These are phyloP conservation scores for Chaetophractus vellerosus DNA, from an alignment of 2,797 vertebrate species.

Conservation along the genomic window DNA sequence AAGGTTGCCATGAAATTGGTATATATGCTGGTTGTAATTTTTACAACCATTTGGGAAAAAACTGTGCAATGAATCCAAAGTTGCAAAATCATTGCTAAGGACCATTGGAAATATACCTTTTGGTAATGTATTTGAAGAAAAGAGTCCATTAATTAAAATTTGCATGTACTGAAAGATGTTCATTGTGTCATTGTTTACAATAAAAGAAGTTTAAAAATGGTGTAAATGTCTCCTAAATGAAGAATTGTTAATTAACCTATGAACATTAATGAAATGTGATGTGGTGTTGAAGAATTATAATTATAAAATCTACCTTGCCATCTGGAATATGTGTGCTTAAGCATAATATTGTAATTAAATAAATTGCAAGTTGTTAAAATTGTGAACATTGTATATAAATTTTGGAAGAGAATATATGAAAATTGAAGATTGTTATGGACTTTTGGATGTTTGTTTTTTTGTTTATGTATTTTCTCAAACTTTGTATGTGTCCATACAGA, in stretches of 20 bases:
- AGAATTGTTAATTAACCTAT: not conserved
- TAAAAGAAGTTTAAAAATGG: not conserved
- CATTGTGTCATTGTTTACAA: constrained; percentile 39
- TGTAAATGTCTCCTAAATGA: not conserved
- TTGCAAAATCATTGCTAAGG: not conserved
- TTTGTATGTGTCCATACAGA: not conserved
- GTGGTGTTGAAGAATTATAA: not conserved
- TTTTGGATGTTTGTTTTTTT: not conserved
- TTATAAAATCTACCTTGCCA: not conserved
- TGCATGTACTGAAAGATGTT: constrained; percentile 57
- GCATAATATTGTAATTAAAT: not conserved
- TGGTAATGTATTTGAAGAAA: not conserved
- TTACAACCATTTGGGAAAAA: not conserved
- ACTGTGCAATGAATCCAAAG: not conserved
- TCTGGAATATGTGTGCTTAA: not conserved
- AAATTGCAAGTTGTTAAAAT: constrained; percentile 8
- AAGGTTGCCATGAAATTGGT: not conserved
- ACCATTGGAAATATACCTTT: not conserved
- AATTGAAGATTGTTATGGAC: not conserved
- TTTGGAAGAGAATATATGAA: not conserved
- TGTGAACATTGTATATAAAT: not conserved
- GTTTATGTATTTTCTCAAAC: not conserved
- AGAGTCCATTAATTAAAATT: not conserved
- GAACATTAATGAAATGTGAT: not conserved
- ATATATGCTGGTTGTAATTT: not conserved